phyloP scores from a whole-genome alignment of 2,797 vertebrate species.

The Glyptemys insculpta region DNA sequence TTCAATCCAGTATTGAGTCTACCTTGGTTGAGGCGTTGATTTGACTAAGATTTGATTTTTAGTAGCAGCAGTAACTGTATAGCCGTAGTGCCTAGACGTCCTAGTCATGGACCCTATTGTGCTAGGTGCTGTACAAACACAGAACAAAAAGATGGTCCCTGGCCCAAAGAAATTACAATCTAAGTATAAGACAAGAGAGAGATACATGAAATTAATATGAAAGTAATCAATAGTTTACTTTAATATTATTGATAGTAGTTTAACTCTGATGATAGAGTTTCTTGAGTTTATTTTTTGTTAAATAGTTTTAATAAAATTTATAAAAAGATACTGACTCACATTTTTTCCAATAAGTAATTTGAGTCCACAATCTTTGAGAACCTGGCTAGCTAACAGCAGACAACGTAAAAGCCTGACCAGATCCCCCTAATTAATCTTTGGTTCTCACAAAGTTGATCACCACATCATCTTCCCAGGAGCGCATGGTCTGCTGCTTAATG shows the following conservation, averaged over 20 bases:
- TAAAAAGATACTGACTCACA: background rate
- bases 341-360: background rate
- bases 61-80: background rate
- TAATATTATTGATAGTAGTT: constrained; percentile 2
- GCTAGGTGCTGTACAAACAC: background rate
- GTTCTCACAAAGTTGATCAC: background rate
- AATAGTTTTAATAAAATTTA: background rate
- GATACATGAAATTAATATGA: background rate
- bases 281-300: background rate
- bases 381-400: background rate
- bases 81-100: background rate
- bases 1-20: no score
- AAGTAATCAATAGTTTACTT: background rate
- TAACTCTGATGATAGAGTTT: background rate
- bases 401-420: background rate
- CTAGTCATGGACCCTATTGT: background rate
- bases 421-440: background rate
- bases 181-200: background rate
- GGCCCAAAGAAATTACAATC: background rate
- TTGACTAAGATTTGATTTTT: no score
- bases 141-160: constrained; percentile 3
- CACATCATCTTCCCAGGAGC: background rate
- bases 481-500: background rate
- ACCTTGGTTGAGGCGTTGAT: no score
- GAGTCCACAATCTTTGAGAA: background rate